These are phyloP conservation scores for Acyrthosiphon pisum DNA, from an alignment of 1,140 invertebrate genomes.

Conservation along the genomic window DNA sequence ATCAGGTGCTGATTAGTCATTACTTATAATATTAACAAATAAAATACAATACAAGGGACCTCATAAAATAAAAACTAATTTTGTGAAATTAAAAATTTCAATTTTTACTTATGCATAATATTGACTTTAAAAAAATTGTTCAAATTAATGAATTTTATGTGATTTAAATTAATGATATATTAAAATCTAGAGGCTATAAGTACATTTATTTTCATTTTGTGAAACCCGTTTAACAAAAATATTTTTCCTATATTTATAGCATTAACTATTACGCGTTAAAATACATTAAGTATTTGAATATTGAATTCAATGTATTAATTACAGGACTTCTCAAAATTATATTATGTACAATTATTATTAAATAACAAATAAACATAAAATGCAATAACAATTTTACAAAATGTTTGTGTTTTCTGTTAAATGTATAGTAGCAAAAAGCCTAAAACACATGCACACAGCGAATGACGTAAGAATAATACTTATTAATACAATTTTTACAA, in stretches of 20 bases:
- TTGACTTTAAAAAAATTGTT: background rate
- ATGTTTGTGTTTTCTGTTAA: background rate
- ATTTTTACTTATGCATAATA: background rate
- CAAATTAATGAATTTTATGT: background rate
- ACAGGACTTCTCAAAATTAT: background rate
- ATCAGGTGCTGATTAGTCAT: background rate
- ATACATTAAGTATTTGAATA: background rate
- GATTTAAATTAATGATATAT: background rate
- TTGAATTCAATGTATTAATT: background rate
- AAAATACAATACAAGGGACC: too few species aligned
- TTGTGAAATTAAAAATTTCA: background rate
- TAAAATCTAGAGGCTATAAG: background rate
- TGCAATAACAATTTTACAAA: background rate
- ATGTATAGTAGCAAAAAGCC: too few species aligned
- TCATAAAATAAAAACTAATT: too few species aligned
- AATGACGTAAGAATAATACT: background rate
- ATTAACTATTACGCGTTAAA: background rate
- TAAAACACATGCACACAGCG: background rate
- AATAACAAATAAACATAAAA: background rate
- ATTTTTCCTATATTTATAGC: background rate
- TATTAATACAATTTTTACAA: background rate
- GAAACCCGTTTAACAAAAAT: background rate
- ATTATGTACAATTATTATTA: background rate
- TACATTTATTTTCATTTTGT: background rate
- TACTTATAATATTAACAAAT: background rate